Evolutionary conservation across 2,797 vertebrate species (phyloP).

Genomic region (Enteromius mattozi): DNA sequence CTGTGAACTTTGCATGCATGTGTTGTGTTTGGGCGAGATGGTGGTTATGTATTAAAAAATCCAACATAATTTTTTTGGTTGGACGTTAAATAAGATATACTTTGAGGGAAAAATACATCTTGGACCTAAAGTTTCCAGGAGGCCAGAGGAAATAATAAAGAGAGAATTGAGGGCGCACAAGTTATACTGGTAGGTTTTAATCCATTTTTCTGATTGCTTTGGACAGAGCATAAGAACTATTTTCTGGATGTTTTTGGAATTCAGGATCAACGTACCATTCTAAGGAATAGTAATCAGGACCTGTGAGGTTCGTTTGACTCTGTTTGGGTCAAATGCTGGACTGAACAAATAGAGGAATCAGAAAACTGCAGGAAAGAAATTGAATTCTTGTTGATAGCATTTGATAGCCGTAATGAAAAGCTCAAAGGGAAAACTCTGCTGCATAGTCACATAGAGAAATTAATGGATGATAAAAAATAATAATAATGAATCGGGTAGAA

Average conservation of each 20-base stretch:
- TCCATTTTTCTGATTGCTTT: conserved; percentile 23
- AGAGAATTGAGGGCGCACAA: not conserved
- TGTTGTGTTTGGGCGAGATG: not conserved
- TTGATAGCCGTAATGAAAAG: conserved; percentile 42
- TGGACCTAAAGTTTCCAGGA: not conserved
- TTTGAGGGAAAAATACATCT: not conserved
- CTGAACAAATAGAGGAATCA: conserved; percentile 32
- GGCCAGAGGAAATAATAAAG: not conserved
- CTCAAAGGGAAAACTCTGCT: conserved; percentile 16
- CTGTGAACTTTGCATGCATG: not conserved
- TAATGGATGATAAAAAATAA: conserved; percentile 42
- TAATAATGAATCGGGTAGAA: conserved; percentile 31
- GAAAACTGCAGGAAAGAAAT: conserved; percentile 34
- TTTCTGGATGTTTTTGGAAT: not conserved
- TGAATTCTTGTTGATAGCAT: conserved; percentile 33
- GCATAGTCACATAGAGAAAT: conserved; percentile 6
- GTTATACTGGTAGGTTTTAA: conserved; percentile 8
- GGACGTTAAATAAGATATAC: not conserved
- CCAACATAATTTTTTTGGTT: not conserved
- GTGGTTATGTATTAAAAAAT: not conserved
- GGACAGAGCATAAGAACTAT: not conserved
- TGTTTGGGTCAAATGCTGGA: conserved; percentile 24
- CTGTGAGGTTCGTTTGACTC: not conserved
- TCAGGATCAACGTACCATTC: not conserved
- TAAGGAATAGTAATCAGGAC: conserved; percentile 14